Percentiles rank a stretch among this genome's conserved stretches.
phyloP scores from a whole-genome alignment of 2,888 invertebrate species.

The Toxonevra muliebris region DNA sequence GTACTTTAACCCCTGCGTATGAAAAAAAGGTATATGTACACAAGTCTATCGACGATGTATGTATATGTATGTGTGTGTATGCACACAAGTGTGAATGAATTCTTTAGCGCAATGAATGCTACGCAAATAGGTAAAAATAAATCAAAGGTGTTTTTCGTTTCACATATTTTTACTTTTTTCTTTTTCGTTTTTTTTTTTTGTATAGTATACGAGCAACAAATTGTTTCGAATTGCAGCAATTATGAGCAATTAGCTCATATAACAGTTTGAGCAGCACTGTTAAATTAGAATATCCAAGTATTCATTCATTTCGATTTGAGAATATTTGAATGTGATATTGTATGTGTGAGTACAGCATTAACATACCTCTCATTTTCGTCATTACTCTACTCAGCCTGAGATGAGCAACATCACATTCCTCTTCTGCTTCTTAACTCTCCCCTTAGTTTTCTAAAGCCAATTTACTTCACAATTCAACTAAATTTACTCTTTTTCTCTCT shows the following conservation, averaged over 20 bases:
- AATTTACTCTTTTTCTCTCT: no score
- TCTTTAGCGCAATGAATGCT: not conserved
- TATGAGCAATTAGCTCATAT: slow-evolving; percentile 10
- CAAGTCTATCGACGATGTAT: not conserved
- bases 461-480: no score
- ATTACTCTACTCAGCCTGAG: no score
- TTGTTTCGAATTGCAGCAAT: not conserved
- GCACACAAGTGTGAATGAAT: slow-evolving; percentile 22
- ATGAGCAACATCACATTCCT: no score
- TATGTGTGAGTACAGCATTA: no score
- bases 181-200: slow-evolving; percentile 1
- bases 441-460: no score
- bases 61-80: not conserved
- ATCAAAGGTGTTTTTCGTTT: slow-evolving; percentile 7
- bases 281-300: no score
- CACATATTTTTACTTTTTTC: not conserved
- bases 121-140: slow-evolving; percentile 10
- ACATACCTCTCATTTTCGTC: no score
- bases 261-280: not conserved
- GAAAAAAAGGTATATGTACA: not conserved
- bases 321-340: no score
- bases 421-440: no score
- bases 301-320: no score
- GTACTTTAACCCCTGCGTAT: slow-evolving; percentile 30
- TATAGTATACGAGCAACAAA: not conserved